Conservation (phyloP, 2,797 vertebrate species). For the Urophycis tenuis region DNA sequence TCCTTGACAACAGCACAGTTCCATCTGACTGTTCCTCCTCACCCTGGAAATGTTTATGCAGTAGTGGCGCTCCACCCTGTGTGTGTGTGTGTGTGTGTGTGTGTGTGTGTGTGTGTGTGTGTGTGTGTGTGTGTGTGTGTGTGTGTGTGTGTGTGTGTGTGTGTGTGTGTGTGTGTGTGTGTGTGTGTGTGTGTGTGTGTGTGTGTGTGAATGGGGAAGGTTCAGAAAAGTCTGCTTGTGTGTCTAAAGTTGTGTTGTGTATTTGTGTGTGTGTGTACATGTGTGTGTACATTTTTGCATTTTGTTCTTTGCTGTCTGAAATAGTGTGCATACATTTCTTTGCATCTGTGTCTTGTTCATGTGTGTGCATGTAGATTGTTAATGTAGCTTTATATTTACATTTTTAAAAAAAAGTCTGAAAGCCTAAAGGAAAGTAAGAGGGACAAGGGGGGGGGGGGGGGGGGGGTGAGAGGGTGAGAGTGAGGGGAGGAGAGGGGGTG, state of each 20-base stretch:
- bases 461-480: background rate
- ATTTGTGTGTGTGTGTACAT: background rate
- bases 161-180: constrained; percentile 6
- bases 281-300: background rate
- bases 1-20: constrained; percentile 46
- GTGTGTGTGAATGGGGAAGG: background rate
- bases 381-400: no score
- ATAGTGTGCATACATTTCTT: no score
- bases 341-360: background rate
- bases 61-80: constrained; percentile 46
- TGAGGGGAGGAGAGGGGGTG: background rate
- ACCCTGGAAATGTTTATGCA: constrained; percentile 62
- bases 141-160: constrained; percentile 4
- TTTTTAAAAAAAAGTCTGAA: background rate
- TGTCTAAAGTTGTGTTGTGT: background rate
- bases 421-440: background rate
- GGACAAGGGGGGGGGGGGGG: no score
- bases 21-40: constrained; percentile 42
- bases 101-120: constrained; percentile 18
- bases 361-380: background rate
- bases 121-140: background rate
- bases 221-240: background rate
- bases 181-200: constrained; percentile 13
- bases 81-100: constrained; percentile 1
- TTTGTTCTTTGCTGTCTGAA: no score